phyloP scores from a whole-genome alignment of 2,113 vertebrate genomes.

The Azemiops feae region DNA sequence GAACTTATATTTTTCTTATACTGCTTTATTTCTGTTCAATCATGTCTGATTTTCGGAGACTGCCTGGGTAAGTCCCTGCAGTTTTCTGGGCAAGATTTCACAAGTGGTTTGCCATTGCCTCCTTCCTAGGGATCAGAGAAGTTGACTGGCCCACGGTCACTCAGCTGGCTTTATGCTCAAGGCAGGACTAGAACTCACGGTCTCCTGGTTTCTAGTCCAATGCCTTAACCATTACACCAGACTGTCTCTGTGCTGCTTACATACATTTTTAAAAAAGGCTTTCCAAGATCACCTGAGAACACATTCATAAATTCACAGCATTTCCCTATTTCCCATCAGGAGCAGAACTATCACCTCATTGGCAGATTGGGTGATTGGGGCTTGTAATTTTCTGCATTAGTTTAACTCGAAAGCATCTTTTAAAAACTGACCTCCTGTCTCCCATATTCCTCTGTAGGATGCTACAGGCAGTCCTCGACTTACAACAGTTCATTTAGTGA shows the following conservation, averaged over 20 bases:
- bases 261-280: neutral
- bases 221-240: neutral
- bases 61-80: neutral
- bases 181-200: neutral
- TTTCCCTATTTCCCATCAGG: neutral
- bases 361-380: neutral
- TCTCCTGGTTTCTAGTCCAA: neutral
- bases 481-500: no score
- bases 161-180: neutral
- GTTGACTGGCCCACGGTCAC: neutral
- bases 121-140: neutral
- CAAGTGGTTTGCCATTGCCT: neutral
- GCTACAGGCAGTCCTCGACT: no score
- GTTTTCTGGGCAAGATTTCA: neutral
- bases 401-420: neutral
- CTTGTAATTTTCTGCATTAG: no score
- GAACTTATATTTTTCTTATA: neutral
- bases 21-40: no score
- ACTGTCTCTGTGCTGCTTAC: neutral
- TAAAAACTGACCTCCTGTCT: neutral
- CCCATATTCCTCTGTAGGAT: neutral
- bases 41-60: no score
- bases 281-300: neutral
- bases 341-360: neutral
- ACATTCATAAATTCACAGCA: neutral